Conservation (phyloP, 1,140 invertebrate genomes). For the Ceratosolen fusciceps region DNA sequence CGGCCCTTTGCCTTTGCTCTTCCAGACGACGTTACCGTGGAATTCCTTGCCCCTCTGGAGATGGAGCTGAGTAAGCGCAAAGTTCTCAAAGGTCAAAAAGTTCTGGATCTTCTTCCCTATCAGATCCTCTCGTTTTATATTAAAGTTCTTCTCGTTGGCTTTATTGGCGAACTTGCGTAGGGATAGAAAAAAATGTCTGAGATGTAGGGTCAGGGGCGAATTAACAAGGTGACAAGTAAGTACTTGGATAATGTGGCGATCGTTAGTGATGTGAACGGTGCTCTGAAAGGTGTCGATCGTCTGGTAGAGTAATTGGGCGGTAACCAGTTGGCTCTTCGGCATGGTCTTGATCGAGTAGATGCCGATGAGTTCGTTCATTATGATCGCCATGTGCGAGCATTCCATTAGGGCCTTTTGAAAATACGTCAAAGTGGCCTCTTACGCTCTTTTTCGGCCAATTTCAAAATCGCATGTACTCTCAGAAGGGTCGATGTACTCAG, state of each 20-base stretch:
- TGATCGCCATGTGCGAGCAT: slow-evolving; percentile 75
- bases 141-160: slow-evolving; percentile 81
- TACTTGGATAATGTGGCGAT: slow-evolving; percentile 85
- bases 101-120: slow-evolving; percentile 78
- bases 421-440: neutral
- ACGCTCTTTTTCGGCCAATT: neutral
- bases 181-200: too few species aligned
- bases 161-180: slow-evolving; percentile 82
- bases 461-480: neutral
- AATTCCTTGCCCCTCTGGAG: slow-evolving; percentile 84
- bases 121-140: slow-evolving; percentile 81
- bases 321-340: slow-evolving; percentile 69
- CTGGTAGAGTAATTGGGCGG: slow-evolving; percentile 79
- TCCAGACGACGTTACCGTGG: slow-evolving; percentile 86
- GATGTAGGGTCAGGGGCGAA: neutral
- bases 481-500: neutral
- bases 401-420: slow-evolving; percentile 67
- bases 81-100: slow-evolving; percentile 72
- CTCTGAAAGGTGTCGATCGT: slow-evolving; percentile 87
- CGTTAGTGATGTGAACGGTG: slow-evolving; percentile 88
- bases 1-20: slow-evolving; percentile 83
- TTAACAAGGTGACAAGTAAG: slow-evolving; percentile 41
- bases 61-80: slow-evolving; percentile 74
- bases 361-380: slow-evolving; percentile 76
- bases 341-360: slow-evolving; percentile 73